Percentiles rank a stretch among this genome's conserved stretches.
phyloP scores from a whole-genome alignment of 2,888 invertebrate species.

The Pollenia angustigena region DNA sequence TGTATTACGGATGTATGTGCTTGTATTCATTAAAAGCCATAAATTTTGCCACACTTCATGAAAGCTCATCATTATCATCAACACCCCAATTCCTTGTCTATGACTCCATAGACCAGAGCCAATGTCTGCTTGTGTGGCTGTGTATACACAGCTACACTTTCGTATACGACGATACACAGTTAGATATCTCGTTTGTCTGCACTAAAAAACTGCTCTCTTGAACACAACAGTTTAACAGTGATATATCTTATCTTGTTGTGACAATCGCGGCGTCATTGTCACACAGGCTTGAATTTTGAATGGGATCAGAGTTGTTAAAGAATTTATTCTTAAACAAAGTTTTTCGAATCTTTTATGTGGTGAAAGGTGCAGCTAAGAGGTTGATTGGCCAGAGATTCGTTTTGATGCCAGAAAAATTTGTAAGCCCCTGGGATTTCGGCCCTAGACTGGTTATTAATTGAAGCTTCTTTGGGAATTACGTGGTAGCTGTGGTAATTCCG shows the following conservation, averaged over 20 bases:
- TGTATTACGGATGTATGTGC: constrained; percentile 9
- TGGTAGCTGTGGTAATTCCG: too few relatives aligned
- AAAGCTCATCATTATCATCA: constrained; percentile 73
- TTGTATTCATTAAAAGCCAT: constrained; percentile 61
- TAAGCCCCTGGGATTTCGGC: too few relatives aligned
- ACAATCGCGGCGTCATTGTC: constrained; percentile 74
- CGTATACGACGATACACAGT: constrained; percentile 39
- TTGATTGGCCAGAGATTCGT: too few relatives aligned
- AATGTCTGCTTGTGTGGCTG: background rate
- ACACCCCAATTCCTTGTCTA: constrained; percentile 63
- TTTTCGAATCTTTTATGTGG: background rate
- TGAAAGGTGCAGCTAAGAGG: background rate
- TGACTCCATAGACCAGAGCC: background rate
- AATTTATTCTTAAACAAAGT: background rate
- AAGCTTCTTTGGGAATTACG: too few relatives aligned
- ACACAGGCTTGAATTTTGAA: constrained; percentile 58
- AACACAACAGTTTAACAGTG: constrained; percentile 67
- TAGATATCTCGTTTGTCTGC: constrained; percentile 50
- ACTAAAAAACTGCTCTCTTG: constrained; percentile 65
- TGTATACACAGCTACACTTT: background rate
- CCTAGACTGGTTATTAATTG: too few relatives aligned
- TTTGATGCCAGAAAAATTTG: too few relatives aligned
- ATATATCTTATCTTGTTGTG: constrained; percentile 73
- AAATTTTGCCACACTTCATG: constrained; percentile 72
- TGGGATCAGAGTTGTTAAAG: constrained; percentile 9